Evolutionary conservation across 2,113 vertebrate species (phyloP).

Genomic region (Chaetodon trifascialis): DNA sequence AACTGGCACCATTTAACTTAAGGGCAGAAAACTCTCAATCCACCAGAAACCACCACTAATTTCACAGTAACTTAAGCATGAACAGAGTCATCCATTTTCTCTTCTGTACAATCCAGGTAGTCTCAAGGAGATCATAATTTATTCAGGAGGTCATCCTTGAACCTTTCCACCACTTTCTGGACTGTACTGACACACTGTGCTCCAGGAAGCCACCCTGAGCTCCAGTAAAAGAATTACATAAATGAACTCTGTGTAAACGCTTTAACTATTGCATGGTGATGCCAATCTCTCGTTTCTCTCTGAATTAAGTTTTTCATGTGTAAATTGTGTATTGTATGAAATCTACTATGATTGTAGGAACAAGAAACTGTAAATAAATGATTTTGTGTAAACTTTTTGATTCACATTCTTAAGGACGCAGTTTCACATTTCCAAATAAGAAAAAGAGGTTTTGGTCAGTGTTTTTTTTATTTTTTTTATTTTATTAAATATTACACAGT

Average conservation of each 20-base stretch:
- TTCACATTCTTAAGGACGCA: not conserved
- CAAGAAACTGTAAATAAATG: conserved; percentile 85
- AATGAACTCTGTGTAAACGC: conserved; percentile 53
- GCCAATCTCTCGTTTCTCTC: conserved; percentile 39
- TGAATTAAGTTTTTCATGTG: conserved; percentile 64
- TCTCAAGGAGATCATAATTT: conserved; percentile 74
- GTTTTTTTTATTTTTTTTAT: not conserved
- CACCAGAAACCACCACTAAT: conserved; percentile 9
- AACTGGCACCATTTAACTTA: not conserved
- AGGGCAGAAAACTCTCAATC: not conserved
- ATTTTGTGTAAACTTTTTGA: conserved; percentile 68
- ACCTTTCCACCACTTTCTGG: conserved; percentile 63
- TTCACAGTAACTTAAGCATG: conserved; percentile 11
- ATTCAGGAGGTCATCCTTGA: conserved; percentile 61
- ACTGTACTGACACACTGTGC: conserved; percentile 43
- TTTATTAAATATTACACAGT: not conserved
- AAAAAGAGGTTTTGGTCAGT: not conserved
- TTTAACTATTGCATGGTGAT: conserved; percentile 77
- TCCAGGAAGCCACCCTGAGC: conserved; percentile 45
- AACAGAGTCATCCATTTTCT: conserved; percentile 48
- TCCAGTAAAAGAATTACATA: conserved; percentile 43
- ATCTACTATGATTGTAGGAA: conserved; percentile 62
- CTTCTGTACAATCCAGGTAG: conserved; percentile 59
- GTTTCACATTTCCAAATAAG: not conserved
- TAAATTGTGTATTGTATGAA: conserved; percentile 82